A percentile compares a stretch with the other conserved stretches of the same genome.
Conservation (phyloP, 2,113 vertebrate species). For the Heterotilapia buettikoferi region DNA sequence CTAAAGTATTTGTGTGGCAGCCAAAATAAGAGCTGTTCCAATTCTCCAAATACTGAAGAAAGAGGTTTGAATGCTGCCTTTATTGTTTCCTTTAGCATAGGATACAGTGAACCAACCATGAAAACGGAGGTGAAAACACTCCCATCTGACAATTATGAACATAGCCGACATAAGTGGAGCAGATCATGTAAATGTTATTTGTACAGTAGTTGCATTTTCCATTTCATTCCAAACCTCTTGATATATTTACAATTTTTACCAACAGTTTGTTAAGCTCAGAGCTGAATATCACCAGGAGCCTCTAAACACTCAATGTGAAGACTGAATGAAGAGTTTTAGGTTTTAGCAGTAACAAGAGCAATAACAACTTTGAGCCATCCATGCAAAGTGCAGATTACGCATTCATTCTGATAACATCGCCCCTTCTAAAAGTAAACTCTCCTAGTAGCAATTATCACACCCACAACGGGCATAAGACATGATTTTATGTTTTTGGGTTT, state of each 20-base stretch:
- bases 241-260: background rate
- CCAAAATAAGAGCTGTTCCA: background rate
- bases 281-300: background rate
- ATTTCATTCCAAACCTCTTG: background rate
- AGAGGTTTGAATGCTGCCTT: background rate
- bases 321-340: background rate
- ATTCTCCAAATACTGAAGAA: background rate
- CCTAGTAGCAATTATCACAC: background rate
- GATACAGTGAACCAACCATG: background rate
- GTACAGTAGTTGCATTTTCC: background rate
- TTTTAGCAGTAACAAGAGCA: background rate
- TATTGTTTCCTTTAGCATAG: background rate
- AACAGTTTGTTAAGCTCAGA: background rate
- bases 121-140: background rate
- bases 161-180: background rate
- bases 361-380: background rate
- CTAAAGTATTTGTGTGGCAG: background rate
- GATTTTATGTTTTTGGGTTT: accelerated
- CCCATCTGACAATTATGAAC: background rate
- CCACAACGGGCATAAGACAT: background rate
- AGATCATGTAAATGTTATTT: background rate
- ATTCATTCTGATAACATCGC: background rate
- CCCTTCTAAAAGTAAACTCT: background rate
- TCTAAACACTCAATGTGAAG: background rate
- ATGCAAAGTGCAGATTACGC: background rate